Evolutionary conservation across 2,113 vertebrate species (phyloP), one percentile per base, ranked within the genome.

Genomic region (Gopherus evgoodei): DNA sequence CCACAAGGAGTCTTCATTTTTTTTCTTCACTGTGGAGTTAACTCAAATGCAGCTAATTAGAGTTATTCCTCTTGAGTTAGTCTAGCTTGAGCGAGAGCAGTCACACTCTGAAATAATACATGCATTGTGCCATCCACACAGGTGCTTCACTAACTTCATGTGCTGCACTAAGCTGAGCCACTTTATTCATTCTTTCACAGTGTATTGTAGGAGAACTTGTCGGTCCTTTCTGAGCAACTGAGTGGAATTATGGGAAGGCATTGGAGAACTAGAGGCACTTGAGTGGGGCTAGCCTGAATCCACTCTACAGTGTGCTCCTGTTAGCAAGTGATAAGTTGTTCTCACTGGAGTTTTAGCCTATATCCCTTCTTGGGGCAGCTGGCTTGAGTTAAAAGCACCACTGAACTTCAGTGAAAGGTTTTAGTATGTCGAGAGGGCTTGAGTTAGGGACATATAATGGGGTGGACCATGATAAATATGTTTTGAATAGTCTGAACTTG

Each of bases 401-500:
- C 79, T 14, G n/a, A 52, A 56, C 1, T 0, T 31, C 11, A 35
- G 17, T 22, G 42, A 82, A 93, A 88, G 69, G n/a, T 90, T 90
- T 31, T 91, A 91, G 11, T 76, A 72, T 57, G 2, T 57, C 52
- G 86, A 42, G 8, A 89, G 11, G 7, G 47, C 54, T 89, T 24
- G 86, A 91, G 42, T 82, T 89, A 93, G 47, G 25, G 81, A 44
- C n/a, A 90, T 57, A 24, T 57, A 11, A 57, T 57, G 8, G 22
- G 3, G 24, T 57, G 25, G 22, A 57, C 83, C 83, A 42, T 95
- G n/a, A 86, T 95, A 92, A 88, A 89, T 95, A 17, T 78, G 16
- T 95, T 29, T 96, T 97, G 44, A 86, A 87, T 78, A 91, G 81
- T 52, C 83, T 96, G 50, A 59, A 35, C 82, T 72, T 38, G n/a